Conservation (phyloP, 2,888 invertebrate genomes). For the Pteria penguin region DNA sequence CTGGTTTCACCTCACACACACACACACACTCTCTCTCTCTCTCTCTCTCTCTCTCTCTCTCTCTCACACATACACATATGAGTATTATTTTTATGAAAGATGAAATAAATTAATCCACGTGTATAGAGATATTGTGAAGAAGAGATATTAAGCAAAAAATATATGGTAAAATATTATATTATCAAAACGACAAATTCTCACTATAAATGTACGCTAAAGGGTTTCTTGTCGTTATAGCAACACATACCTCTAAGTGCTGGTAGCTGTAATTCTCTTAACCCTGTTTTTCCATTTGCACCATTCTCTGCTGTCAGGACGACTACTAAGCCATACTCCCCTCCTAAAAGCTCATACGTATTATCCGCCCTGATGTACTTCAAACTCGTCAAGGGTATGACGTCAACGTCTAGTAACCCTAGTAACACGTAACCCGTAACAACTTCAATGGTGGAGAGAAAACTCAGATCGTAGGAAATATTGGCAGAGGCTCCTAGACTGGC, state of each 20-base stretch:
- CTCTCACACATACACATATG: too few species aligned
- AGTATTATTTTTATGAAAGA: too few species aligned
- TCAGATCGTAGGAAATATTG: constrained; percentile 88
- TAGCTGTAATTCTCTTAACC: constrained; percentile 71
- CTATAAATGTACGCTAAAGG: too few species aligned
- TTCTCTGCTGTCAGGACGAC: constrained; percentile 66
- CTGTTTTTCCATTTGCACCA: constrained; percentile 83
- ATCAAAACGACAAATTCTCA: too few species aligned
- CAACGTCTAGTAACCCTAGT: constrained; percentile 89
- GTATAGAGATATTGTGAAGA: too few species aligned
- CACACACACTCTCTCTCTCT: too few species aligned
- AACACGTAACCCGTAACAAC: constrained; percentile 97
- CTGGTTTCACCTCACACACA: too few species aligned
- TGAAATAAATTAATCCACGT: too few species aligned
- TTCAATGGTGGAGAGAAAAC: constrained; percentile 94
- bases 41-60: too few species aligned
- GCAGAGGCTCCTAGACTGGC: constrained; percentile 87
- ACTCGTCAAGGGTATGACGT: constrained; percentile 90
- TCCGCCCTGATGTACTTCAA: constrained; percentile 96
- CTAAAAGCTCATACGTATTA: constrained; percentile 89
- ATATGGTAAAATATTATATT: too few species aligned
- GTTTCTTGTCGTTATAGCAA: not conserved
- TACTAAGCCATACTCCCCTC: constrained; percentile 69
- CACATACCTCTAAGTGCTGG: constrained; percentile 71
- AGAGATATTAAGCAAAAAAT: too few species aligned